Evolutionary conservation across 2,113 vertebrate species (phyloP).

Genomic region (Vulpes lagopus): DNA sequence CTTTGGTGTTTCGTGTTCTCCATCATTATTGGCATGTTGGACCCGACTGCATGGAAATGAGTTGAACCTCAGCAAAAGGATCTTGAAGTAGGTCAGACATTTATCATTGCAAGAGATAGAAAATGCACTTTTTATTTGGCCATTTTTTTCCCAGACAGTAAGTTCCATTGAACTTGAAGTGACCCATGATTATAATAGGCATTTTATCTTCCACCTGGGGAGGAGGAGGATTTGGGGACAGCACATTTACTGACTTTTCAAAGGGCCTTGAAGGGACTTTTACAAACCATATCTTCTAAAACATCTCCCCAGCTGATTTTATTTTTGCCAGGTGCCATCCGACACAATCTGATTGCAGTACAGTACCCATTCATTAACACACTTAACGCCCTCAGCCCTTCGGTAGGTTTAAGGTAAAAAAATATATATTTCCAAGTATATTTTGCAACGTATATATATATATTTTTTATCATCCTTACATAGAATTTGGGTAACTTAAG

Average conservation of each 20-base stretch:
- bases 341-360: background rate
- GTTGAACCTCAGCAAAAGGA: constrained; percentile 24
- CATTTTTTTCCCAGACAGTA: constrained; percentile 45
- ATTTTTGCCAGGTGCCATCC: background rate
- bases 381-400: background rate
- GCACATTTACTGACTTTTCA: constrained; percentile 30
- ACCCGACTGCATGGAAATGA: constrained; percentile 67
- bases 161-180: constrained; percentile 78
- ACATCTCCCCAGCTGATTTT: background rate
- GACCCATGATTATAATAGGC: constrained; percentile 77
- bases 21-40: constrained; percentile 40
- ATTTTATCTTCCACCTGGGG: constrained; percentile 69
- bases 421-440: background rate
- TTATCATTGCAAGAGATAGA: constrained; percentile 64
- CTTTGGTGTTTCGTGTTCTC: constrained; percentile 14
- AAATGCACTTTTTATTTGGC: constrained; percentile 70
- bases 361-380: background rate
- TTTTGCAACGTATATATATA: background rate
- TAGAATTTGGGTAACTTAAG: background rate
- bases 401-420: background rate
- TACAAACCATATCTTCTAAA: constrained; percentile 47
- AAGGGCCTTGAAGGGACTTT: constrained; percentile 48
- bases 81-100: constrained; percentile 71
- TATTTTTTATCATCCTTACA: background rate
- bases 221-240: constrained; percentile 56